A percentile compares a stretch with the other conserved stretches of the same genome.
Conservation (phyloP, 1,140 invertebrate species). For the Battus philenor region DNA sequence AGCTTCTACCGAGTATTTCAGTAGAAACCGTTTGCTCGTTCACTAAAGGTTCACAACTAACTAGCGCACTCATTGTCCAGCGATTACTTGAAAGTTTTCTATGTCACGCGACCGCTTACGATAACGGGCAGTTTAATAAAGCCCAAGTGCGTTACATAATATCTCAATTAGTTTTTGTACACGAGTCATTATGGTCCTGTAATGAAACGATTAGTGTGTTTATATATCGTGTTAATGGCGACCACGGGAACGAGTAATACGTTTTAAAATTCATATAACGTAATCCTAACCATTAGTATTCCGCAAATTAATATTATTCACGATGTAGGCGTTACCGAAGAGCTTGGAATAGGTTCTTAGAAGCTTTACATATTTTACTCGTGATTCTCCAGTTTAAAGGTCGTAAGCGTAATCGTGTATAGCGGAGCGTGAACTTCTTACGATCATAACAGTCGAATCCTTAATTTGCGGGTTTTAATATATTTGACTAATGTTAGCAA, state of each 20-base stretch:
- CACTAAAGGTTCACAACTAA: neutral
- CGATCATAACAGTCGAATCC: conserved; percentile 8
- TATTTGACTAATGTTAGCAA: conserved; percentile 2
- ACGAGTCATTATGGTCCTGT: neutral
- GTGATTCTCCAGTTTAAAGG: conserved; percentile 7
- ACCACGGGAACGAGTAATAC: neutral
- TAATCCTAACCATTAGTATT: conserved; percentile 15
- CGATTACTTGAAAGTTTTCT: conserved; percentile 14
- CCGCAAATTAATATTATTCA: conserved; percentile 16
- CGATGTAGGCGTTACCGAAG: conserved; percentile 2
- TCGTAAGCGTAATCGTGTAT: conserved; percentile 14
- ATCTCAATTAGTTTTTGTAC: conserved; percentile 3
- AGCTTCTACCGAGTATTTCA: neutral
- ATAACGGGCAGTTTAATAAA: neutral
- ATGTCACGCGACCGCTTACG: conserved; percentile 3
- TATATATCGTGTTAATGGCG: neutral
- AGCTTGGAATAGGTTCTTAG: conserved; percentile 15
- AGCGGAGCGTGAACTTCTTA: conserved; percentile 14
- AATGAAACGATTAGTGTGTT: neutral
- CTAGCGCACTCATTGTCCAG: conserved; percentile 1
- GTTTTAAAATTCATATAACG: conserved; percentile 14
- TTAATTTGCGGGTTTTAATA: conserved; percentile 14
- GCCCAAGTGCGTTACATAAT: conserved; percentile 1
- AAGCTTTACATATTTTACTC: conserved; percentile 15
- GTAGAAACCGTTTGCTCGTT: conserved; percentile 5